Evolutionary conservation across 2,888 invertebrate genomes (phyloP).

Genomic region (Keiferia lycopersicella): DNA sequence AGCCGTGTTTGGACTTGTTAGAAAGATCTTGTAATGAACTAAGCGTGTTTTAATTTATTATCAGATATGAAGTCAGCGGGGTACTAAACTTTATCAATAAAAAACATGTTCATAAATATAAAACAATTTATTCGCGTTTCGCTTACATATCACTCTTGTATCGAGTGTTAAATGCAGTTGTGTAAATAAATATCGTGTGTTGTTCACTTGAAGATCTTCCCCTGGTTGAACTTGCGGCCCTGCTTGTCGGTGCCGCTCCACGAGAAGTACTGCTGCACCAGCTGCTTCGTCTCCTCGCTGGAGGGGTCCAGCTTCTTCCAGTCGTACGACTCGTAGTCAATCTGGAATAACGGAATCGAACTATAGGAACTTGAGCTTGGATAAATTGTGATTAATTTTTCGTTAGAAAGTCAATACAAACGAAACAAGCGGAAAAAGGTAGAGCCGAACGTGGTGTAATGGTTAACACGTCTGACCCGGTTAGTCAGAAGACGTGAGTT

Average conservation of each 20-base stretch:
- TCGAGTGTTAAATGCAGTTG: slow-evolving; percentile 54
- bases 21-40: too few relatives aligned
- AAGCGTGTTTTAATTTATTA: too few relatives aligned
- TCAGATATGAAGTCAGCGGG: neutral
- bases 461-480: too few relatives aligned
- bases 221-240: slow-evolving; percentile 98
- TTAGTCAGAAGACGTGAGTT: too few relatives aligned
- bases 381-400: too few relatives aligned
- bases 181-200: neutral
- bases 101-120: slow-evolving; percentile 55
- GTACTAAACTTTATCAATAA: neutral
- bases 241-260: slow-evolving; percentile 93
- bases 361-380: too few relatives aligned
- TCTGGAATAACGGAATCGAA: slow-evolving; percentile 45
- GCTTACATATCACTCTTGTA: slow-evolving; percentile 46
- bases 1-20: too few relatives aligned
- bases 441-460: too few relatives aligned
- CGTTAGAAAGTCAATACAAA: too few relatives aligned
- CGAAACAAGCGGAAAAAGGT: too few relatives aligned
- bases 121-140: slow-evolving; percentile 58
- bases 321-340: slow-evolving; percentile 97
- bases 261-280: slow-evolving; percentile 94
- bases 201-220: slow-evolving; percentile 97
- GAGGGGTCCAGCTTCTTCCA: slow-evolving; percentile 96
- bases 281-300: slow-evolving; percentile 89